Percentiles rank a stretch among this genome's conserved stretches.
These are phyloP conservation scores for Stichopus chloronotus DNA, from an alignment of 35 echinoderm and acorn worm genomes.

Conservation along the genomic window DNA sequence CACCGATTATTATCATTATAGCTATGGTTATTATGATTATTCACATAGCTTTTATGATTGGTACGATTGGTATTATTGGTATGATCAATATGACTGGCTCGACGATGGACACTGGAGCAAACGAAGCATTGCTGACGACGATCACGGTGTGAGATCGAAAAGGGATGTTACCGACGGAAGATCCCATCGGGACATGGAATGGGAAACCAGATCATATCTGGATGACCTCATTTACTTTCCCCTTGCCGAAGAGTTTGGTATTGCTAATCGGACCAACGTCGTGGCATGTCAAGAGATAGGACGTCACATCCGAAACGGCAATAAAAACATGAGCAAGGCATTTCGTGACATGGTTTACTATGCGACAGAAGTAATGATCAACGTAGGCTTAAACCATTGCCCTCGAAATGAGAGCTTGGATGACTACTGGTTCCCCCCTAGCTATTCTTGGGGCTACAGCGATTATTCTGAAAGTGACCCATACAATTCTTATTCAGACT, in stretches of 20 bases:
- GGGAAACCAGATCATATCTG: background rate
- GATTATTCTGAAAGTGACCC: background rate
- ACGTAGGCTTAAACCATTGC: slow-evolving; percentile 11
- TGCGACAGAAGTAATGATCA: background rate
- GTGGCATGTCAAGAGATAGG: slow-evolving; percentile 17
- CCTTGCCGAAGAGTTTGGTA: slow-evolving; percentile 1
- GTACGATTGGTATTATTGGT: background rate
- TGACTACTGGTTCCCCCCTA: background rate
- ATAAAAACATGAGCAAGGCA: background rate
- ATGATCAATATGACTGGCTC: background rate
- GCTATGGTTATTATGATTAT: background rate
- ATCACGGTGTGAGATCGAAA: background rate
- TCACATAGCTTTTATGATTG: background rate
- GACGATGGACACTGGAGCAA: background rate
- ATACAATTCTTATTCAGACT: background rate
- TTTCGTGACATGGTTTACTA: slow-evolving; percentile 23
- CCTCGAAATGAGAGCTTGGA: background rate
- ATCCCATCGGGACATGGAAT: background rate
- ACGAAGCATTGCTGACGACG: background rate
- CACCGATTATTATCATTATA: background rate
- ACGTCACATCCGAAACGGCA: background rate
- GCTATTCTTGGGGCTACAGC: background rate
- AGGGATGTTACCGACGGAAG: background rate
- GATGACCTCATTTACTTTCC: background rate
- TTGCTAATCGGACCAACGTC: background rate